These are phyloP conservation scores for Pantelozetes paolii DNA, from an alignment of 2,888 invertebrate species.

Conservation along the genomic window DNA sequence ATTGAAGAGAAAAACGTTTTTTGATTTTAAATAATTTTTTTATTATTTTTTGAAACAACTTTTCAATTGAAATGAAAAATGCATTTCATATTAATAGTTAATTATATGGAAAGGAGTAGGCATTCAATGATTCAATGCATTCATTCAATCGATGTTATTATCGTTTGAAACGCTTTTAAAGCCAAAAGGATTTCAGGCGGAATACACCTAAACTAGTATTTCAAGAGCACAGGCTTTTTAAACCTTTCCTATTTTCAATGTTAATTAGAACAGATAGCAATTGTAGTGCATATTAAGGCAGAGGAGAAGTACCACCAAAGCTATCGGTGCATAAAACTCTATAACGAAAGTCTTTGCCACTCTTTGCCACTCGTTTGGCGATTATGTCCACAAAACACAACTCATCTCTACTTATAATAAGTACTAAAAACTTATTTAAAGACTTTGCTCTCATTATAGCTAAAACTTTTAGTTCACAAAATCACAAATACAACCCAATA, in stretches of 20 bases:
- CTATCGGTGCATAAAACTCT: background rate
- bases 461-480: background rate
- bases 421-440: background rate
- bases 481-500: background rate
- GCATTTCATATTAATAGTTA: conserved; percentile 12
- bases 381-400: background rate
- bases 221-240: conserved; percentile 24
- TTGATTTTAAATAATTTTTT: background rate
- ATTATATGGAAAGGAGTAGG: conserved; percentile 8
- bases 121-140: conserved; percentile 1
- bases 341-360: conserved; percentile 18
- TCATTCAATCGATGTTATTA: background rate
- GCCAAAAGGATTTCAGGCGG: conserved; percentile 29
- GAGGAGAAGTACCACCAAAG: background rate
- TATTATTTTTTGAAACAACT: conserved; percentile 2
- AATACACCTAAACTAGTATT: conserved; percentile 35
- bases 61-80: conserved; percentile 1
- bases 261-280: conserved; percentile 22
- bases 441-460: conserved; percentile 7
- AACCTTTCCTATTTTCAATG: conserved; percentile 38
- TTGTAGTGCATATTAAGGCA: background rate
- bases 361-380: background rate
- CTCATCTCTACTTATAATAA: background rate
- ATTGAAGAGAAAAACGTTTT: background rate
- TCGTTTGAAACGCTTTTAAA: background rate